These are phyloP conservation scores for Acanthurus lineatus DNA, from an alignment of 2,797 vertebrate species.

Conservation along the genomic window DNA sequence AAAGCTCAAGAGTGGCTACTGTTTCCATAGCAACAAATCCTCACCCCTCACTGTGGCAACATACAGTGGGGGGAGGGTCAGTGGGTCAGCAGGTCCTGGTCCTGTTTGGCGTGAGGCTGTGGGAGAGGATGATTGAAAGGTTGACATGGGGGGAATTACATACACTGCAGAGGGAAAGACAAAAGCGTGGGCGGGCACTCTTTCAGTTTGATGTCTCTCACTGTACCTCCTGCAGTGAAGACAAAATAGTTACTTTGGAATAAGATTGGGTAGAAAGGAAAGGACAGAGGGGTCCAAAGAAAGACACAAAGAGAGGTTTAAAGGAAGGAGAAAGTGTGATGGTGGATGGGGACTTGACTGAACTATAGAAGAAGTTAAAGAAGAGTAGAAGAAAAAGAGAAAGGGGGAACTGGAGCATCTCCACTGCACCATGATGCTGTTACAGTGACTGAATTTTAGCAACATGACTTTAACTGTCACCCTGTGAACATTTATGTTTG, in stretches of 20 bases:
- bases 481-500: background rate
- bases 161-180: conserved; percentile 17
- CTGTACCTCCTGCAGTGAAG: conserved; percentile 60
- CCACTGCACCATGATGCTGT: background rate
- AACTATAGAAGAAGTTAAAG: conserved; percentile 7
- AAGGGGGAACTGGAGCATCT: background rate
- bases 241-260: conserved; percentile 53
- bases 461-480: conserved; percentile 22
- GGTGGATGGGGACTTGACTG: conserved; percentile 1
- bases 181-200: background rate
- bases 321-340: conserved; percentile 17
- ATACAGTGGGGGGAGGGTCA: conserved; percentile 66
- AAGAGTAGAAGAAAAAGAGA: conserved; percentile 8
- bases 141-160: conserved; percentile 50
- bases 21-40: conserved; percentile 85
- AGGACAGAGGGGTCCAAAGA: background rate
- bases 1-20: conserved; percentile 61
- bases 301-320: conserved; percentile 7
- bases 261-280: background rate
- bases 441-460: conserved; percentile 23
- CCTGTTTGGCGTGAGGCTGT: conserved; percentile 48
- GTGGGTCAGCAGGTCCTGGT: conserved; percentile 69
- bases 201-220: conserved; percentile 36
- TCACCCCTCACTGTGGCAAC: conserved; percentile 49
- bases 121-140: conserved; percentile 61